Base-by-base conservation (phyloP, 1,140 invertebrate species). In the Drosophila chauvacae region DNA sequence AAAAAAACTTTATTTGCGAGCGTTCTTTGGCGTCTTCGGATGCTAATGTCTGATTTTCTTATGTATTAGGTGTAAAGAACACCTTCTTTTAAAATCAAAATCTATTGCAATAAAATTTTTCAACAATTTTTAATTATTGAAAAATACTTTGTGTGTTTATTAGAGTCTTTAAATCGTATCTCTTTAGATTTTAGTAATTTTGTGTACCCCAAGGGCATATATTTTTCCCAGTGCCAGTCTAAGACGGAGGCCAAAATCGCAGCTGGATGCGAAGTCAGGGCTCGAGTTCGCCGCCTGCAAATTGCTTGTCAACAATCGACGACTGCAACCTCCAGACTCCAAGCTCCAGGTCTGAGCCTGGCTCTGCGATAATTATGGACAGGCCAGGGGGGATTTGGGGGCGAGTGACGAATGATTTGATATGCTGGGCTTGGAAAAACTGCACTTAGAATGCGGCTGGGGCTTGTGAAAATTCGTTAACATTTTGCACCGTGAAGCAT, bases 231-330 rank as follows among this genome's bases (percentile, higher is more conserved):
- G 58, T 73, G 68, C 20, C 28, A 13, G 39, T 6, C 47, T 71
- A 42, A 48, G 44, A 57, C 65, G 30, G 18, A 42, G 42, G 35
- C 55, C 55, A 37, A 51, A 53, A 48, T 50, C 66, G 70, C 70
- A 80, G 61, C 56, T 77, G 62, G 55, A 76, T 77, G 48, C 35
- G 42, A 56, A 77, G 62, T 65, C 71, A 44, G 73, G 56, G 76
- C 45, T 73, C 45, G 51, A 74, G 77, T 57, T 55, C 50, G 60
- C 58, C 45, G 60, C 70, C 66, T 77, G 66, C 71, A 88, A 88
- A 88, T 86, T 86, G 83, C 83, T 88, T 87, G 83, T 87, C 83
- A 87, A 88, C 83, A 70, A 83, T 87, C 84, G 80, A 80, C 82
- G 63, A 57, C 58, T 41, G 44, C 35, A 50, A 51, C 33, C 65